A percentile compares a stretch with the other conserved stretches of the same genome.
phyloP scores from a whole-genome alignment of 2,113 vertebrate species.

The Takifugu bimaculatus region DNA sequence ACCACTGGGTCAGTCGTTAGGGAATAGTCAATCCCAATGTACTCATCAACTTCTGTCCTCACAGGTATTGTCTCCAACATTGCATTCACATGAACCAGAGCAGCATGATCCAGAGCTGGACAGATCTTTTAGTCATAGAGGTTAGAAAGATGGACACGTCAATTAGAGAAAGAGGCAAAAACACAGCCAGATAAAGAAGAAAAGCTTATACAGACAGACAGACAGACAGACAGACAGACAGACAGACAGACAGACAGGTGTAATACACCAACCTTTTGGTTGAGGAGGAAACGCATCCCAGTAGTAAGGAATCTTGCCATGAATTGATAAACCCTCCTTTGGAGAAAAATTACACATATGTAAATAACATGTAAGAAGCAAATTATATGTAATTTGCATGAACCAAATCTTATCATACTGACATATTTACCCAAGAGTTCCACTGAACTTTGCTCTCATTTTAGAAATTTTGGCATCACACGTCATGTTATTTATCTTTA shows the following conservation, averaged over 20 bases:
- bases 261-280: conserved; percentile 78
- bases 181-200: neutral
- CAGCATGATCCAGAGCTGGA: conserved; percentile 83
- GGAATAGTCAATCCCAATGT: conserved; percentile 92
- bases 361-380: too few relatives aligned
- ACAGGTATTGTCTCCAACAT: conserved; percentile 90
- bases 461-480: conserved; percentile 82
- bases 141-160: neutral
- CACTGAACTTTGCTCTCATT: conserved; percentile 82
- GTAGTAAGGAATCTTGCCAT: conserved; percentile 80
- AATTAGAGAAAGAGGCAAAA: neutral
- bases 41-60: conserved; percentile 78
- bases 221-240: neutral
- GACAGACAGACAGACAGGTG: neutral
- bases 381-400: too few relatives aligned
- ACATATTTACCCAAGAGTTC: conserved; percentile 81
- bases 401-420: too few relatives aligned
- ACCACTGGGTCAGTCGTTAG: conserved; percentile 82
- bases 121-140: conserved; percentile 80
- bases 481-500: conserved; percentile 86
- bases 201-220: neutral
- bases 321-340: conserved; percentile 86
- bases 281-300: conserved; percentile 87
- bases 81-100: conserved; percentile 83
- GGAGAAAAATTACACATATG: neutral